phyloP scores from a whole-genome alignment of 2,797 vertebrate species.

The Chrysocyon brachyurus region DNA sequence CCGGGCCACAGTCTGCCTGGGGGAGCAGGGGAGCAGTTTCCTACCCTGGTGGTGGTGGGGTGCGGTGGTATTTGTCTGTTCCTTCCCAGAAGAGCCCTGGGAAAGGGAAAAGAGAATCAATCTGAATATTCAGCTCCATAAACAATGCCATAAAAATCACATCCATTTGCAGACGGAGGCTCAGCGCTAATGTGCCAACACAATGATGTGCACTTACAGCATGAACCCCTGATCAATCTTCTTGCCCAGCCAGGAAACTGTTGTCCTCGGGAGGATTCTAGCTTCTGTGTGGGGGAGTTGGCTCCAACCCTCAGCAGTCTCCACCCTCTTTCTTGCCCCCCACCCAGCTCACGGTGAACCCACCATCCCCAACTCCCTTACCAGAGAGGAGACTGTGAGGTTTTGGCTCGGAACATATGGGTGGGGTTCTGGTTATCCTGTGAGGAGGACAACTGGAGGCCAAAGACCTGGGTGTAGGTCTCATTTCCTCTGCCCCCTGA shows the following conservation, averaged over 20 bases:
- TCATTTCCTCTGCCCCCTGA: background rate
- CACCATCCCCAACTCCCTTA: accelerated
- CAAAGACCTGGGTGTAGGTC: background rate
- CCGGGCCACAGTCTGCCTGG: background rate
- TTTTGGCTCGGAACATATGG: too few relatives aligned
- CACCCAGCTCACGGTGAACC: background rate
- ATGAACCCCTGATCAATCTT: conserved; percentile 87
- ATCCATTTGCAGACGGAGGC: conserved; percentile 87
- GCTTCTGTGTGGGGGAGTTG: background rate
- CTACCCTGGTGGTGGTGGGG: background rate
- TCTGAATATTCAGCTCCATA: conserved; percentile 89
- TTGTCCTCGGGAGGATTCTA: conserved; percentile 78
- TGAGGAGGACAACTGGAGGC: background rate
- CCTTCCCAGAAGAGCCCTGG: conserved; percentile 50
- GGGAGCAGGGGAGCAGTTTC: background rate
- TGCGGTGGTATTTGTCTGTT: conserved; percentile 10
- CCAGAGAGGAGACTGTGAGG: background rate
- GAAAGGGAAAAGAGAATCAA: conserved; percentile 84
- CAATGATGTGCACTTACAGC: conserved; percentile 86
- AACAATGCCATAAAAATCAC: conserved; percentile 89
- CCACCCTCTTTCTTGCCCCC: background rate
- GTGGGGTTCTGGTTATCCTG: accelerated
- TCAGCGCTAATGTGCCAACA: conserved; percentile 86
- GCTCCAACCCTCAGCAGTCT: background rate
- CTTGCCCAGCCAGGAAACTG: conserved; percentile 80